Conservation (phyloP, 92 coral and sea anemone genomes). For the Parazoanthus atlanticus region DNA sequence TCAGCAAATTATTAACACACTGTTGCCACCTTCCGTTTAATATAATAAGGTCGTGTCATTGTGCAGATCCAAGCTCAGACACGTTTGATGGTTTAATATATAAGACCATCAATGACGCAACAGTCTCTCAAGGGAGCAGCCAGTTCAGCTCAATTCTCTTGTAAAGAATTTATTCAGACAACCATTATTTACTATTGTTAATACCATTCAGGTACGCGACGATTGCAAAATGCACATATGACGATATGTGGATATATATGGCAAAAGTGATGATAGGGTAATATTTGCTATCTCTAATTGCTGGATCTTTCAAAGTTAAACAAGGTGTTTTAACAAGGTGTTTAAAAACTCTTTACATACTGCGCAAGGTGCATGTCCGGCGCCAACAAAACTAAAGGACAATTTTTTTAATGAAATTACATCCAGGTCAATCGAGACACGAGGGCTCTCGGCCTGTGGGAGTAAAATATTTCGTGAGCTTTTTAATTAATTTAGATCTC, state of each 20-base stretch:
- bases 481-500: too few species aligned
- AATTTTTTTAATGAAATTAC: too few species aligned
- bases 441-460: too few species aligned
- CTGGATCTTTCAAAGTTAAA: constrained; percentile 2
- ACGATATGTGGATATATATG: background rate
- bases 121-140: background rate
- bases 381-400: too few species aligned
- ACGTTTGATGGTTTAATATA: background rate
- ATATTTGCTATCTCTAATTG: background rate
- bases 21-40: background rate
- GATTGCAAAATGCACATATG: background rate
- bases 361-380: background rate
- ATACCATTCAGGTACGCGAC: background rate
- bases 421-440: too few species aligned
- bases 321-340: background rate
- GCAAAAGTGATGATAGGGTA: background rate
- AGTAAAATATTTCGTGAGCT: too few species aligned
- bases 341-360: background rate
- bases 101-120: background rate
- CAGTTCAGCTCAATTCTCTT: background rate
- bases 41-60: background rate
- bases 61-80: background rate
- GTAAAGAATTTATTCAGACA: background rate
- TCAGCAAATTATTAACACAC: constrained; percentile 20
- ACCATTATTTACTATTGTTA: background rate